These are phyloP conservation scores for Malaclemys terrapin DNA, from an alignment of 2,113 vertebrate species.

Conservation along the genomic window DNA sequence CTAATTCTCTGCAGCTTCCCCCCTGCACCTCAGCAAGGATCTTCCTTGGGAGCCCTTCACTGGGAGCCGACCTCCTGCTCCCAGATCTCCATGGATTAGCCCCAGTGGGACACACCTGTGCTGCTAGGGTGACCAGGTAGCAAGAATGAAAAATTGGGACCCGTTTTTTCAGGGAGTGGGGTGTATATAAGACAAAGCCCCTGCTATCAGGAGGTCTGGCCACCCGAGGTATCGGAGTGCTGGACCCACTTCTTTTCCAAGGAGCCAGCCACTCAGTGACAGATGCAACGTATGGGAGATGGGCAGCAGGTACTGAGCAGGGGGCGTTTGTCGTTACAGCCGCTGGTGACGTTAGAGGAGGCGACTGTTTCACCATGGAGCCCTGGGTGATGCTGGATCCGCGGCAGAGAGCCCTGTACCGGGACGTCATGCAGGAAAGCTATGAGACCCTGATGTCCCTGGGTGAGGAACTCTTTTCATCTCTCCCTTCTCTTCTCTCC, in stretches of 20 bases:
- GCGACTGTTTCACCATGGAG: background rate
- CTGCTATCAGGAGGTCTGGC: too few relatives aligned
- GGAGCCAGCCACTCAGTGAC: background rate
- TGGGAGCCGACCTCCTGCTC: background rate
- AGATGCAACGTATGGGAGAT: background rate
- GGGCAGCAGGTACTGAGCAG: background rate
- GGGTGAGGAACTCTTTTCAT: background rate
- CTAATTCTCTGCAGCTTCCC: background rate
- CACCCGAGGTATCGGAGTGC: background rate
- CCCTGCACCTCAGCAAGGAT: background rate
- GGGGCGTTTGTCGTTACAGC: accelerated
- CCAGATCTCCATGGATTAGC: too few relatives aligned
- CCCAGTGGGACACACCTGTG: too few relatives aligned
- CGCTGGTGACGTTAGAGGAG: accelerated
- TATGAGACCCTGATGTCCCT: slow-evolving; percentile 48
- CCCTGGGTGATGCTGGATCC: slow-evolving; percentile 18
- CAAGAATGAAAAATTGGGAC: too few relatives aligned
- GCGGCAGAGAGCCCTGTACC: slow-evolving; percentile 20
- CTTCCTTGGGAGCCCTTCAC: background rate
- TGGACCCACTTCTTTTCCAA: background rate
- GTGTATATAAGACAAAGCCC: too few relatives aligned
- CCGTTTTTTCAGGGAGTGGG: too few relatives aligned
- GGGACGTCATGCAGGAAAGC: slow-evolving; percentile 44
- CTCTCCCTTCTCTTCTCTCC: background rate
- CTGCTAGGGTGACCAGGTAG: too few relatives aligned